These are phyloP conservation scores for Eupithecia centaureata DNA, from an alignment of 2,888 invertebrate species.

Conservation along the genomic window DNA sequence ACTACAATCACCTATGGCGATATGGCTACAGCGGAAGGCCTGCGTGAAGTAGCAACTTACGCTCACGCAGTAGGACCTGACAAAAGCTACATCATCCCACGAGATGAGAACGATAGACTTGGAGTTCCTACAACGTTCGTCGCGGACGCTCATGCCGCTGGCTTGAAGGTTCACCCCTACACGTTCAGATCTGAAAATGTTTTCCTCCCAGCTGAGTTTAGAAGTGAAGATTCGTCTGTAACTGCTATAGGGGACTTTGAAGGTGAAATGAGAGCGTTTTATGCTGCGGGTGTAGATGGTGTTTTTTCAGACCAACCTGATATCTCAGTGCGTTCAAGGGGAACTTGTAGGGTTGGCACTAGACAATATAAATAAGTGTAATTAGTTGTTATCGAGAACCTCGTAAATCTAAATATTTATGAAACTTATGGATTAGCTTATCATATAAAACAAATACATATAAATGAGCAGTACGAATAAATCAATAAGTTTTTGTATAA, in stretches of 20 bases:
- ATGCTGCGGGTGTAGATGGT: slow-evolving; percentile 72
- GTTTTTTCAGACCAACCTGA: slow-evolving; percentile 75
- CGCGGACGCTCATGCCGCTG: slow-evolving; percentile 66
- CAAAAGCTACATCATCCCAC: slow-evolving; percentile 70
- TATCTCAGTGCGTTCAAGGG: slow-evolving; percentile 59
- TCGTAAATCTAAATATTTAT: neutral
- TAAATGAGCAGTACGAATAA: neutral
- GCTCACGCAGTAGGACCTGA: slow-evolving; percentile 75
- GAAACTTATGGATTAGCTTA: neutral
- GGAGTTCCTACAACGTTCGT: slow-evolving; percentile 67
- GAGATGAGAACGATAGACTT: slow-evolving; percentile 58
- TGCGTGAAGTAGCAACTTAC: slow-evolving; percentile 69
- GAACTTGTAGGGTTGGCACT: slow-evolving; percentile 38
- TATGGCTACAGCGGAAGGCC: slow-evolving; percentile 72
- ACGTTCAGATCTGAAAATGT: slow-evolving; percentile 74
- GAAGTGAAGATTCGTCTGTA: slow-evolving; percentile 53
- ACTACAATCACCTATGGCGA: slow-evolving; percentile 66
- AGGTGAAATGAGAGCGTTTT: slow-evolving; percentile 65
- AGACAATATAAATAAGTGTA: slow-evolving; percentile 8
- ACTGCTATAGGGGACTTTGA: slow-evolving; percentile 62
- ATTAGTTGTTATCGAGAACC: slow-evolving; percentile 6
- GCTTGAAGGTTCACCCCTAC: slow-evolving; percentile 74
- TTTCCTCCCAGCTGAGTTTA: slow-evolving; percentile 68
- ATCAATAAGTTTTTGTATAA: neutral
- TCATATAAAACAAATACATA: slow-evolving; percentile 1